Base-by-base conservation (phyloP, 2,113 vertebrate genomes). In the Leptosomus discolor region DNA sequence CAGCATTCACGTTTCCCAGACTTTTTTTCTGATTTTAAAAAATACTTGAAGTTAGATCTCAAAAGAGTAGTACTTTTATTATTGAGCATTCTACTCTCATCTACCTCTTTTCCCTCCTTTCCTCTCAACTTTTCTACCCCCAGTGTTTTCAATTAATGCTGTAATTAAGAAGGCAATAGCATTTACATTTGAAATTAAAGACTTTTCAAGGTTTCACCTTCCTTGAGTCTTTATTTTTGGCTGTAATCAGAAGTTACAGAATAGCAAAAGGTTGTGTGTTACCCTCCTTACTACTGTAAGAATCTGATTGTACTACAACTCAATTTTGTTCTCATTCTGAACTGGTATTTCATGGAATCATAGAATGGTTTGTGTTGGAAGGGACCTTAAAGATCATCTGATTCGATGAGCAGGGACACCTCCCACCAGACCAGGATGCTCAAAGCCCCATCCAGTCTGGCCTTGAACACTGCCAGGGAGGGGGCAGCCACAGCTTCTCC, bases 101-200 rank as follows among this genome's bases (percentile, higher is more conserved):
- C 36, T 7, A 36, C 17, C 32, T 73, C 22, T 86, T 53, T 3
- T 77, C 41, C 12, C 5, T 22, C 8, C 51, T 54, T 84, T 78
- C 27, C 8, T 87, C 17, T 83, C 0, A 0, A 26, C 32, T 81
- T 91, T 6, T 2, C 14, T 82, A 21, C 10, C 50, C 4, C 1
- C 11, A 37, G 12, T 73, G 27, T 84, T 92, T 85, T 71, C 46
- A 80, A 0, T 74, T 88, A 86, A 29, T 58, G 7, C 36, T 70
- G 34, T 78, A 80, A 70, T 90, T 93, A 83, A 61, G 18, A 90
- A 76, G 36, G 24, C n/a, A 78, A 2, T 56, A 67, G 9, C 9
- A 39, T 77, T 94, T 93, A 51, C 15, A 37, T 84, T 70, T 70
- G 34, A 67, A 71, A 14, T 54, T 48, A 36, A 92, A 90, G 29